Percentiles rank a stretch among this genome's conserved stretches.
These are phyloP conservation scores for Drosophila paulistorum DNA, from an alignment of 1,140 invertebrate genomes.

Conservation along the genomic window DNA sequence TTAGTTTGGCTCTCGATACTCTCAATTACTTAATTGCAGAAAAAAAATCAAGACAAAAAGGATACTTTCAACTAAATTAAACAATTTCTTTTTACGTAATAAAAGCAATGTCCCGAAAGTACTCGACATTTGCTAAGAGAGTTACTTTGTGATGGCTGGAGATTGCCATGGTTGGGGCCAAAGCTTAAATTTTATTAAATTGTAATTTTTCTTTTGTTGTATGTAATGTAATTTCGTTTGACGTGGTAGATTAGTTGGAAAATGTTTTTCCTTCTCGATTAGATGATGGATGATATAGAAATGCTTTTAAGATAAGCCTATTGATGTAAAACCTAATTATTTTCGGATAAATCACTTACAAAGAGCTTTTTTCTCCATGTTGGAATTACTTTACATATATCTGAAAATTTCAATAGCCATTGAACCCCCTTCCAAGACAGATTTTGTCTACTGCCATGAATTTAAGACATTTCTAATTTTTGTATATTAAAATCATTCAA, in stretches of 20 bases:
- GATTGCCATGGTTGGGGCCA: neutral
- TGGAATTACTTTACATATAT: too few species aligned
- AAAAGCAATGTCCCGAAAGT: slow-evolving; percentile 27
- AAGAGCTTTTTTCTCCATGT: too few species aligned
- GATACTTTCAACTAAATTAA: slow-evolving; percentile 61
- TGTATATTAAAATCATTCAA: neutral
- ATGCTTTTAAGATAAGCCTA: too few species aligned
- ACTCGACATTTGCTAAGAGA: slow-evolving; percentile 13
- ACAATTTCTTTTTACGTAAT: slow-evolving; percentile 62
- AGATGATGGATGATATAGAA: too few species aligned
- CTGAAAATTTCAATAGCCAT: too few species aligned
- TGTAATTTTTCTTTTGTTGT: neutral
- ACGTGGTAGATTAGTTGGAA: too few species aligned
- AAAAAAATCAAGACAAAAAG: slow-evolving; percentile 14
- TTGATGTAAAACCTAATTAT: too few species aligned
- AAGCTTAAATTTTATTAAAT: neutral
- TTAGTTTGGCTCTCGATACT: slow-evolving; percentile 21
- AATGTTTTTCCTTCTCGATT: too few species aligned
- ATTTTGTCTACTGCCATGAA: neutral
- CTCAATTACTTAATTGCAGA: slow-evolving; percentile 75
- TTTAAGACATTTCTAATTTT: neutral
- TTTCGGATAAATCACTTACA: too few species aligned
- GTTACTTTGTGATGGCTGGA: slow-evolving; percentile 35
- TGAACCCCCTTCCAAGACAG: neutral
- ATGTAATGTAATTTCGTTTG: too few species aligned